Base-by-base conservation (phyloP, 1,140 invertebrate species). In the Lanistes nyassanus region DNA sequence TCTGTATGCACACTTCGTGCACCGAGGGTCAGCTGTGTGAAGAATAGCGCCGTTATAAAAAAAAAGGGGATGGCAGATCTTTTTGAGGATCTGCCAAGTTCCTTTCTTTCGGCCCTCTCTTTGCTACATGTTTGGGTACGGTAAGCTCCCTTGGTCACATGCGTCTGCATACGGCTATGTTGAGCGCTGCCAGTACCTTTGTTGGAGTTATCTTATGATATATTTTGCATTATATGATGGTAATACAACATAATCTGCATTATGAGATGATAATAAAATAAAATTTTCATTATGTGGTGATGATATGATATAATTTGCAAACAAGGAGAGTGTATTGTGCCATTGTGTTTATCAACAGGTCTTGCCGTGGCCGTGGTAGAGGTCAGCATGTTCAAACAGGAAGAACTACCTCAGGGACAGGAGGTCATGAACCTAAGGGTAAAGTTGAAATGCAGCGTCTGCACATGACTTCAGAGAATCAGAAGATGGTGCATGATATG, bases 381-480 rank as follows among this genome's bases (percentile, higher is more conserved):
- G 58, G 39, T 39, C 34, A 67, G n/a, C 26, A 26, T 16, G 55
- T 13, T 68, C 23, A 34, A 39, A 34, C n/a, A 53, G 62, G 68
- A 16, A 47, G n/a, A 26, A 26, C 60, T 26, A 39, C n/a, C 23
- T 36, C 60, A 7, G 47, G 19, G 66, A 56, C 60, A 23, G 37
- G 56, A 37, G 11, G 34, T 7, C 55, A 55, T 65, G 53, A 31
- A 26, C 39, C 74, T 23, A 77, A 80, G 51, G 79, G 78, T 51
- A 78, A 78, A 36, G 83, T 85, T 36, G 80, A 79, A 53, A 85
- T 87, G 83, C 86, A 87, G 71, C 82, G 80, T 55, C 55, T 86
- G 37, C 77, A 83, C 64, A 87, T 87, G 86, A 86, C 79, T 53
- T 37, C 65, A 68, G 86, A 86, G 67, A 87, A 86, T 70, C 85